Base-by-base conservation (phyloP, 2,113 vertebrate species). In the Otus sunia region DNA sequence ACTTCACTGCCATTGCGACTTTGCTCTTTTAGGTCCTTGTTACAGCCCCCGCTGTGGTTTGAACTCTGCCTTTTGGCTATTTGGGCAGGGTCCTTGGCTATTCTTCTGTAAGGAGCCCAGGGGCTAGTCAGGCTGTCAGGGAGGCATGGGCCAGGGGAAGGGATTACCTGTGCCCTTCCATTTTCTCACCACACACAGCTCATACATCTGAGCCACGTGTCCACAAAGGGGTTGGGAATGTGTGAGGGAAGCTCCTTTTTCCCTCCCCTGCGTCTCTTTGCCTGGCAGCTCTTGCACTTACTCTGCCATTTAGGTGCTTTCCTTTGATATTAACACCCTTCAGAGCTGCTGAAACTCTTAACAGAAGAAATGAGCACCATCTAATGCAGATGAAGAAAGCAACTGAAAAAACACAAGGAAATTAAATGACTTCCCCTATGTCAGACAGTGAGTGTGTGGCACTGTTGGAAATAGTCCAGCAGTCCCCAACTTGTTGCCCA, bases 341-440 rank as follows among this genome's bases (percentile, higher is more conserved):
- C 41, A 71, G 55, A 71, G 56, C 71, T 50, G 13, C 63, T 49
- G 71, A 53, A 83, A 55, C 71, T 90, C 49, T 39, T 43, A 78
- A 34, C 12, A 64, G 67, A 73, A 78, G 34, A 41, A 53, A 47
- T 34, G 8, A 69, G 21, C 21, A 55, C 19, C 6, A 34, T 45
- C 47, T 56, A 41, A 80, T 12, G 37, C 67, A 83, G 67, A 39
- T 32, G 36, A 78, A 56, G 34, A 47, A 62, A 62, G 14, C 9
- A 34, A 80, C 47, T 22, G 30, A 71, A 60, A 53, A 52, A 75
- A 29, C 52, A 45, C 4, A 32, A 75, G 29, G 36, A 56, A 69
- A 55, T 30, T 1, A 18, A 66, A 30, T 27, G 3, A 34, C 6
- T 41, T 71, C 32, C 27, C 30, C 2, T 0, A 13, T 9, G 32